Evolutionary conservation across 2,797 vertebrate species (phyloP), one percentile per base, ranked within the genome.

Genomic region (Cynodonichthys magdalenae): DNA sequence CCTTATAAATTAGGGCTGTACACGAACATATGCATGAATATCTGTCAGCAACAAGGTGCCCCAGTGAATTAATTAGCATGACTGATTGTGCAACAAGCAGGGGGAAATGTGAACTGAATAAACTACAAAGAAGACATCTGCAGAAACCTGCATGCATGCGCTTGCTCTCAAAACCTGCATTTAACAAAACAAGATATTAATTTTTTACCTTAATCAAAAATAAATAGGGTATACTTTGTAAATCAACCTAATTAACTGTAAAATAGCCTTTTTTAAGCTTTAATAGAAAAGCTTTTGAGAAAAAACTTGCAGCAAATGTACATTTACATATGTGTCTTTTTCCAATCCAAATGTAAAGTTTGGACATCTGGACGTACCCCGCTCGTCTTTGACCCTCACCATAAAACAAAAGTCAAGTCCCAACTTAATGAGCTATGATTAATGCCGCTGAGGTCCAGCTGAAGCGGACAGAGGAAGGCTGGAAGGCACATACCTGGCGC

Each of bases 351-450:
- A 9, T 24, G 55, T 31, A 44, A 4, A 14, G 15, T 60, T 42
- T 34, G 50, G 8, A 55, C 31, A 15, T 47, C 41, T 49, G 3
- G 1, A 56, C 54, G 59, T 73, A 69, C 36, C 36, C 44, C 2
- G 28, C 56, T 70, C 65, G 49, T 70, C 65, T 50, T 72, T 27
- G 63, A 27, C 31, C 42, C 61, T 28, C 58, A 12, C 58, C 66
- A 66, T 77, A 65, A 84, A 83, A 84, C 82, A 75, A 87, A 86
- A 83, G 76, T 84, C 79, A 75, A 71, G 75, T 77, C 84, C 79
- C 74, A 52, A 45, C 71, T 81, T 87, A 87, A 86, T 83, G 79
- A 87, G 88, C 76, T 49, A 66, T 85, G 90, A 90, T 90, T 89
- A 80, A 90, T 83, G 66, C 63, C 42, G 66, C 69, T 34, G 75